phyloP scores from a whole-genome alignment of 2,113 vertebrate genomes.

The Xyliphius kryptos region DNA sequence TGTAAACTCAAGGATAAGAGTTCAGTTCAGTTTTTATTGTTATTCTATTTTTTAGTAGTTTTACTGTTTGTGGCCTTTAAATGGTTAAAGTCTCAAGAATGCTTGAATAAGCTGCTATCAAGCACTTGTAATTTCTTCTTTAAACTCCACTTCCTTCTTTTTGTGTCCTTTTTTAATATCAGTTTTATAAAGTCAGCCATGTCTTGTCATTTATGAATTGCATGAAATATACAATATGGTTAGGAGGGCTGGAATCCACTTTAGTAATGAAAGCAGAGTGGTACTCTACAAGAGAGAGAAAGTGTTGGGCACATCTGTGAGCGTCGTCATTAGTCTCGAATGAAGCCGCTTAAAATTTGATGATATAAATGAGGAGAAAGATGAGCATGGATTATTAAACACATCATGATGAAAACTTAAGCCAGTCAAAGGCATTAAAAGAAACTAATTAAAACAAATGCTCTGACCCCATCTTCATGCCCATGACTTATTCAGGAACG shows the following conservation, averaged over 20 bases:
- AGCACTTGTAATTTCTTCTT: neutral
- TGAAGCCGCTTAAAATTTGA: conserved; percentile 45
- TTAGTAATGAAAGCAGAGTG: conserved; percentile 16
- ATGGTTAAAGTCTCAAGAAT: too few relatives aligned
- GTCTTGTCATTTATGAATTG: conserved; percentile 8
- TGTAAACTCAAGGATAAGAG: neutral
- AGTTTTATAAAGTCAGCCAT: neutral
- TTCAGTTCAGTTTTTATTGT: neutral
- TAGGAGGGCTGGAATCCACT: conserved; percentile 12
- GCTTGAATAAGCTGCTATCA: neutral
- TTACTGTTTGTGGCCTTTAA: neutral
- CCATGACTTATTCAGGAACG: conserved; percentile 53
- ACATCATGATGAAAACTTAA: conserved; percentile 52
- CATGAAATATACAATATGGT: conserved; percentile 9
- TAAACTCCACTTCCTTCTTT: neutral
- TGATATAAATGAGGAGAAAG: conserved; percentile 51
- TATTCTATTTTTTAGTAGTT: neutral
- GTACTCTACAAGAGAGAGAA: conserved; percentile 10
- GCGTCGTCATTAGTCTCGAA: conserved; percentile 38
- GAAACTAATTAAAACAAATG: conserved; percentile 58
- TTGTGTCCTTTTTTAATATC: neutral
- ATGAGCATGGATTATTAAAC: conserved; percentile 56
- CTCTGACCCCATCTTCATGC: conserved; percentile 41
- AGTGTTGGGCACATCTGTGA: conserved; percentile 18
- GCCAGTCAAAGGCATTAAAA: conserved; percentile 49